These are phyloP conservation scores for Jordanella pulchra DNA, from an alignment of 2,797 vertebrate genomes.

Conservation along the genomic window DNA sequence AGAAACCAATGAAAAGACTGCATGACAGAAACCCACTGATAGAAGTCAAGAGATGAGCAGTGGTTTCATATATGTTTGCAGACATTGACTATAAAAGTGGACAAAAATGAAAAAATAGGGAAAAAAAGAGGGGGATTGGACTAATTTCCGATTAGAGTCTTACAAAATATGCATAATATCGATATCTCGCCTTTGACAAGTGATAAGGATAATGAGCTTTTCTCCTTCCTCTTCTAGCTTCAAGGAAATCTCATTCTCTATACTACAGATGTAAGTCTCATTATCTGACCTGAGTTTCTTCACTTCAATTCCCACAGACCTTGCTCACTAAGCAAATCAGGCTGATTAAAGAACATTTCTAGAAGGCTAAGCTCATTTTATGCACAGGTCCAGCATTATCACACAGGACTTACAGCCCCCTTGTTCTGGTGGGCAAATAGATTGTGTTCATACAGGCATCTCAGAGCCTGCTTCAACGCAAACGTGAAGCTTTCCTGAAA, in stretches of 20 bases:
- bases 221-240: slow-evolving; percentile 63
- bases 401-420: slow-evolving; percentile 49
- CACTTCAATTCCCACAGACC: slow-evolving; percentile 74
- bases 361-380: slow-evolving; percentile 68
- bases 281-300: slow-evolving; percentile 76
- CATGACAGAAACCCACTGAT: slow-evolving; percentile 43
- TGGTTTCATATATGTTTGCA: slow-evolving; percentile 43
- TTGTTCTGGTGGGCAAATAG: slow-evolving; percentile 56
- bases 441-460: slow-evolving; percentile 49
- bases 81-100: slow-evolving; percentile 49
- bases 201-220: slow-evolving; percentile 81
- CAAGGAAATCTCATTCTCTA: slow-evolving; percentile 69
- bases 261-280: slow-evolving; percentile 77
- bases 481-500: slow-evolving; percentile 37
- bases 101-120: slow-evolving; percentile 48
- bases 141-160: slow-evolving; percentile 62
- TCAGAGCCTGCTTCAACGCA: slow-evolving; percentile 44
- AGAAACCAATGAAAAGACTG: slow-evolving; percentile 53
- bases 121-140: slow-evolving; percentile 43
- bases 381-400: slow-evolving; percentile 63
- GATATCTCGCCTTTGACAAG: slow-evolving; percentile 65
- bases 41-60: slow-evolving; percentile 51
- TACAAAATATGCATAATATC: slow-evolving; percentile 71
- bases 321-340: slow-evolving; percentile 72
- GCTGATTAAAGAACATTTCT: slow-evolving; percentile 76